Conservation (phyloP, 2,797 vertebrate genomes). For the Zalophus californianus region DNA sequence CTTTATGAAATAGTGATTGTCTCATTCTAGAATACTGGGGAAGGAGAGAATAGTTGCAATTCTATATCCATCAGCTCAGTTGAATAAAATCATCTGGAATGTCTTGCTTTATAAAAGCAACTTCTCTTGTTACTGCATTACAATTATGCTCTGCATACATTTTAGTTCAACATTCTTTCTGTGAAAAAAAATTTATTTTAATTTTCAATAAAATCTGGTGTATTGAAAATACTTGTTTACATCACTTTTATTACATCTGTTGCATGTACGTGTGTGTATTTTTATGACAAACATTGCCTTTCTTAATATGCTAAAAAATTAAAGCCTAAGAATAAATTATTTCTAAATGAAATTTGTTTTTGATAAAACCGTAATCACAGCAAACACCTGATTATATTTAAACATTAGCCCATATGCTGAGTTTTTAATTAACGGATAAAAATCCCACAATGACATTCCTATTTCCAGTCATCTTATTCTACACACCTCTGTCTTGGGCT, state of each 20-base stretch:
- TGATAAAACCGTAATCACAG: neutral
- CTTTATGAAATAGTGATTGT: neutral
- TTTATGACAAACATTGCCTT: neutral
- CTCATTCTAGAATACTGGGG: neutral
- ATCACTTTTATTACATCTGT: neutral
- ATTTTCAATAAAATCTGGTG: neutral
- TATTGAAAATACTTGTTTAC: neutral
- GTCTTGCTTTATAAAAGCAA: neutral
- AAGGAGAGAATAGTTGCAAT: neutral
- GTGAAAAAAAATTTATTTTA: neutral
- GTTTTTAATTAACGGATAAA: neutral
- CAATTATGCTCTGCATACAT: neutral
- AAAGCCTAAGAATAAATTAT: neutral
- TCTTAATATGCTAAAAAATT: neutral
- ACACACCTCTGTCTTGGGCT: neutral
- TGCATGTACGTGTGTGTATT: neutral
- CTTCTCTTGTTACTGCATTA: neutral
- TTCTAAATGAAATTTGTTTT: neutral
- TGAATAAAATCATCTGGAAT: neutral
- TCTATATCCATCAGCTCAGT: neutral
- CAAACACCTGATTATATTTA: neutral
- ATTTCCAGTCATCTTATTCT: neutral
- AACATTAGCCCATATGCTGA: neutral
- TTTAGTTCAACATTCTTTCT: neutral
- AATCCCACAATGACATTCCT: accelerated